Evolutionary conservation across 2,113 vertebrate species (phyloP).

Genomic region (Ceyx cyanopectus): DNA sequence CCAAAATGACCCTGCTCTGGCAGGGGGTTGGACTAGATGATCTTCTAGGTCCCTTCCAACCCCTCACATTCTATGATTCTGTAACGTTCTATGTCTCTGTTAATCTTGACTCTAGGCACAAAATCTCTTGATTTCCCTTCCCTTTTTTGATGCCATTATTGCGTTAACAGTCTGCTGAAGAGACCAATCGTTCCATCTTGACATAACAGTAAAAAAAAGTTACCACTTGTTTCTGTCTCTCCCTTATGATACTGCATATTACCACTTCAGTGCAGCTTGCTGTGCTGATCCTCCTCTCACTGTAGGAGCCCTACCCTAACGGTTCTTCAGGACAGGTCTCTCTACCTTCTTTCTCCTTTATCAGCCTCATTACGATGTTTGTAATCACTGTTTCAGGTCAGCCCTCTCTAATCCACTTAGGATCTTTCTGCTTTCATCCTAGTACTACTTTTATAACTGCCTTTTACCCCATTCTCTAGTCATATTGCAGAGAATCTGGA

Average conservation of each 20-base stretch:
- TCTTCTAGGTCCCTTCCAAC: too few species aligned
- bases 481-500: background rate
- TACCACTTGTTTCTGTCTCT: background rate
- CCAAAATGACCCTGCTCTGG: background rate
- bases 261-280: background rate
- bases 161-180: background rate
- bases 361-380: background rate
- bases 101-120: background rate
- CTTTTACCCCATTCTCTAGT: background rate
- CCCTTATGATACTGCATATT: background rate
- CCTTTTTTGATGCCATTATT: background rate
- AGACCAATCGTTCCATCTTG: background rate
- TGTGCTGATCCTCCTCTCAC: background rate
- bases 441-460: background rate
- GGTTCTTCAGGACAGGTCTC: background rate
- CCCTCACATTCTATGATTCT: too few species aligned
- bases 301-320: background rate
- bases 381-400: background rate
- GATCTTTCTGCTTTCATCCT: background rate
- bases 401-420: background rate
- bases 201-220: background rate
- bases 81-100: background rate
- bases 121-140: background rate
- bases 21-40: too few species aligned
- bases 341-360: background rate